A percentile compares a stretch with the other conserved stretches of the same genome.
These are phyloP conservation scores for Atethmia centrago DNA, from an alignment of 2,888 invertebrate genomes.

Conservation along the genomic window DNA sequence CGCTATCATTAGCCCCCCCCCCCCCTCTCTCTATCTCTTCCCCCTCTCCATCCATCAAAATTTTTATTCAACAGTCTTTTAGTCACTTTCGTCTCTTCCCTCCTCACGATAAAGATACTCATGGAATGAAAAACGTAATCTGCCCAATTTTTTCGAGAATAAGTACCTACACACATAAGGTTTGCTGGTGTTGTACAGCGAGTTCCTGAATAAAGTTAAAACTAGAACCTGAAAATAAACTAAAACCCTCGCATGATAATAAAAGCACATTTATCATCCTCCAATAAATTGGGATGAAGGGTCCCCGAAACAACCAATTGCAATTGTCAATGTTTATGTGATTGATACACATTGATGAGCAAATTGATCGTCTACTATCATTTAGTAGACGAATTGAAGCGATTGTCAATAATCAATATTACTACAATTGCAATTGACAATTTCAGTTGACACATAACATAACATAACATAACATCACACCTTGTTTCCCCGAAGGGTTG, in stretches of 20 bases:
- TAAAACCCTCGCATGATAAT: background rate
- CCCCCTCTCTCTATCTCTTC: background rate
- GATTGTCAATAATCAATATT: too few species aligned
- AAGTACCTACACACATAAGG: too few species aligned
- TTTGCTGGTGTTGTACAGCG: background rate
- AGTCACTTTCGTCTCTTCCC: background rate
- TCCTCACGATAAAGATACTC: background rate
- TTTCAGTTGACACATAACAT: too few species aligned
- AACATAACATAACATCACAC: too few species aligned
- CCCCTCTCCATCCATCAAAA: background rate
- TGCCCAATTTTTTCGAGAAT: background rate
- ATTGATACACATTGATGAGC: background rate
- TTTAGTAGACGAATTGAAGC: background rate
- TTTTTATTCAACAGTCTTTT: background rate
- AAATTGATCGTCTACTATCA: background rate
- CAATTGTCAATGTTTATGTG: background rate
- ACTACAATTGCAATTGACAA: too few species aligned
- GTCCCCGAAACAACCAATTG: background rate
- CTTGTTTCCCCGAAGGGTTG: too few species aligned
- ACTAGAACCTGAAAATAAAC: background rate
- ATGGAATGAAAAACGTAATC: too few species aligned
- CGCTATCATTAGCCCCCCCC: background rate
- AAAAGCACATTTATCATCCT: background rate
- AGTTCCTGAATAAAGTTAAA: constrained; percentile 5
- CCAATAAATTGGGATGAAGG: too few species aligned